Evolutionary conservation across 2,113 vertebrate species (phyloP).

Genomic region (Mastomys coucha): DNA sequence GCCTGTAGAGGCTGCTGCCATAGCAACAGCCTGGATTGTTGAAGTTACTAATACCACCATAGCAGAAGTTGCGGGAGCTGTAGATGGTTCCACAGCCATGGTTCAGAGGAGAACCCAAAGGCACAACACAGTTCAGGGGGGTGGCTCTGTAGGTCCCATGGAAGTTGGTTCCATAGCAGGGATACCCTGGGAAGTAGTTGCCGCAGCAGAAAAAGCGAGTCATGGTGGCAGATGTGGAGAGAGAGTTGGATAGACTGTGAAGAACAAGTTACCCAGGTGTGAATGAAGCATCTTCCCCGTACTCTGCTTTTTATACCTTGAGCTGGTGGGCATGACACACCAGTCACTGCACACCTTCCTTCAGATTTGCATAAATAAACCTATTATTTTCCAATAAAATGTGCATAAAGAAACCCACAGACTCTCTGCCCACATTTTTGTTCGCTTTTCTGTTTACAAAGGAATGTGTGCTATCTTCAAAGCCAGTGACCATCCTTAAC

Average conservation of each 20-base stretch:
- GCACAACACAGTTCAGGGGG: slow-evolving; percentile 73
- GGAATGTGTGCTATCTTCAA: slow-evolving; percentile 72
- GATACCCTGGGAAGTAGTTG: slow-evolving; percentile 81
- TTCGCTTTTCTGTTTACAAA: slow-evolving; percentile 57
- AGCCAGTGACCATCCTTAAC: neutral
- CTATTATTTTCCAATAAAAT: slow-evolving; percentile 60
- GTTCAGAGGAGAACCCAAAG: slow-evolving; percentile 75
- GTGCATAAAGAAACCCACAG: slow-evolving; percentile 53
- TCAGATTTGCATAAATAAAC: slow-evolving; percentile 58
- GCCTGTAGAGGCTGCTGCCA: slow-evolving; percentile 67
- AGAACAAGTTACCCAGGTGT: neutral
- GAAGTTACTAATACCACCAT: slow-evolving; percentile 60
- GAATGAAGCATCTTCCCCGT: slow-evolving; percentile 37
- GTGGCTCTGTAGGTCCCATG: slow-evolving; percentile 74
- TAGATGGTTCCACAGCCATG: slow-evolving; percentile 64
- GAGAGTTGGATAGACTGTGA: neutral
- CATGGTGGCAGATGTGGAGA: slow-evolving; percentile 59
- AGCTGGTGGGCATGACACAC: neutral
- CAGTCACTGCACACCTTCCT: neutral
- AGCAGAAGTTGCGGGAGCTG: slow-evolving; percentile 72
- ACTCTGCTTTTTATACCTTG: slow-evolving; percentile 68
- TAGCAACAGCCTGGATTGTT: slow-evolving; percentile 51
- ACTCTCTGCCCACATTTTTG: slow-evolving; percentile 71
- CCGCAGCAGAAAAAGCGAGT: slow-evolving; percentile 79
- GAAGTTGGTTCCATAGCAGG: slow-evolving; percentile 80